A percentile compares a stretch with the other conserved stretches of the same genome.
Conservation (phyloP, 2,797 vertebrate genomes). For the Arctocebus calabarensis region DNA sequence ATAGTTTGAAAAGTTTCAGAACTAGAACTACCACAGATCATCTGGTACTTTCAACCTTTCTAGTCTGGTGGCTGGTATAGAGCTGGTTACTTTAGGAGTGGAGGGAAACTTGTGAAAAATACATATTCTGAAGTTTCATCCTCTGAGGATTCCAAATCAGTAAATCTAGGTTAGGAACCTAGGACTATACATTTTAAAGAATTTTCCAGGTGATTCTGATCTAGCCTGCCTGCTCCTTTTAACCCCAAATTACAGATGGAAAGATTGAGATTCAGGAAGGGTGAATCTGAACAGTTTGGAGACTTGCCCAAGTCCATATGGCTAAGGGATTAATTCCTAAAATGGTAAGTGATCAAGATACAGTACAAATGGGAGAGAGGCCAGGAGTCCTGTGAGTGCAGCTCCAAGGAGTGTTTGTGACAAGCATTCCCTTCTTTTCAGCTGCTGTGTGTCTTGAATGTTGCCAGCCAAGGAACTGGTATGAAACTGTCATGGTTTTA, state of each 20-base stretch:
- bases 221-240: neutral
- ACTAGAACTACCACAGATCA: neutral
- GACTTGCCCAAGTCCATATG: rapidly evolving
- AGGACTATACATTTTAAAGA: neutral
- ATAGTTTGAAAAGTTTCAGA: neutral
- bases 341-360: neutral
- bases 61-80: too few relatives aligned
- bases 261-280: neutral
- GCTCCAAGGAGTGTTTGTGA: neutral
- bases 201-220: neutral
- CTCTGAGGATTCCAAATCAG: neutral
- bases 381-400: neutral
- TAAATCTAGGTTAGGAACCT: neutral
- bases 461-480: too few relatives aligned
- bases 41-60: neutral
- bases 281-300: neutral
- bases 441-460: neutral
- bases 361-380: neutral
- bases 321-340: neutral
- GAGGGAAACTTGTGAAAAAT: neutral
- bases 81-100: neutral
- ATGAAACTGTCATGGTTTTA: neutral
- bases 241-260: neutral
- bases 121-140: neutral
- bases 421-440: neutral